These are phyloP conservation scores for Platyura marginata DNA, from an alignment of 1,140 invertebrate genomes.

Conservation along the genomic window DNA sequence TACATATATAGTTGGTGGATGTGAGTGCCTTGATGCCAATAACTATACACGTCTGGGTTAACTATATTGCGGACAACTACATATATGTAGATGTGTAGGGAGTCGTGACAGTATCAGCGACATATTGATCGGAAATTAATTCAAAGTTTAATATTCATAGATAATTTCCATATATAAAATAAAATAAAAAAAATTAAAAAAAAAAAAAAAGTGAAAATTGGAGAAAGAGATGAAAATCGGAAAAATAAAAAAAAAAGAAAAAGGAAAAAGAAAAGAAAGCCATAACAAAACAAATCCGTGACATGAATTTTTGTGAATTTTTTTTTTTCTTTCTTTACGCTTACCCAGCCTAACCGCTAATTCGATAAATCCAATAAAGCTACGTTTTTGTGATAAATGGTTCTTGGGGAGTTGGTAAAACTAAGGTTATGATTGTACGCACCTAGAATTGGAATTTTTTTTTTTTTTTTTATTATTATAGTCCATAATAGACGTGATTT, in stretches of 20 bases:
- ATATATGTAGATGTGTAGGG: no score
- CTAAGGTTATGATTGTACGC: neutral
- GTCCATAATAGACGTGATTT: neutral
- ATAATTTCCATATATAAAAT: no score
- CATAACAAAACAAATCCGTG: no score
- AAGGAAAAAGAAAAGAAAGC: no score
- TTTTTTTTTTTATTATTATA: neutral
- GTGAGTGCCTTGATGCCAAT: no score
- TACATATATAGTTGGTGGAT: neutral
- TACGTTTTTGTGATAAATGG: neutral
- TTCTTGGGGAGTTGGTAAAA: neutral
- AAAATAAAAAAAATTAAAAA: no score
- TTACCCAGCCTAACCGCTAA: neutral
- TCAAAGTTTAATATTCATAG: neutral
- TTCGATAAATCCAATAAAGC: neutral
- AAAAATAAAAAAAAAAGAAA: no score
- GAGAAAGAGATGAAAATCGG: no score
- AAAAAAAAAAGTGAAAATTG: no score
- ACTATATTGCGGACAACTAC: no score
- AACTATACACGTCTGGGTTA: no score
- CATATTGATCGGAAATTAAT: neutral
- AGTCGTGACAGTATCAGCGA: no score
- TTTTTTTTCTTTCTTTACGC: neutral
- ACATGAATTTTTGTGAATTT: neutral
- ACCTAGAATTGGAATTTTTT: neutral